Conservation (phyloP, 2,797 vertebrate genomes). For the Cuculus canorus region DNA sequence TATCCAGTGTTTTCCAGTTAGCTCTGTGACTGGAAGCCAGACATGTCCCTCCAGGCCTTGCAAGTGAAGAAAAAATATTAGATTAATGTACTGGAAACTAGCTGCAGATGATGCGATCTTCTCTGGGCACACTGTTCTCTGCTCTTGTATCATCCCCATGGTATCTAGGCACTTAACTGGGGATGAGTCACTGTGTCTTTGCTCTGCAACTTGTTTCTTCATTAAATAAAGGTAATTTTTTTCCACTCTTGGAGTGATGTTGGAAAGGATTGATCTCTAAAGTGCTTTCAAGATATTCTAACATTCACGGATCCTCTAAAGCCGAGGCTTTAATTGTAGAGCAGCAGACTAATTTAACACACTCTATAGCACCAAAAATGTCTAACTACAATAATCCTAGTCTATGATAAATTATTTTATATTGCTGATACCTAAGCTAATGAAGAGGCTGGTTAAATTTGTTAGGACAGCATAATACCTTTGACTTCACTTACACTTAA, state of each 20-base stretch:
- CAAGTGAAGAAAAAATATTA: constrained; percentile 1
- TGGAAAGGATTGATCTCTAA: constrained; percentile 20
- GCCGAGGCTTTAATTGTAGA: not conserved
- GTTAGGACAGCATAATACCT: not conserved
- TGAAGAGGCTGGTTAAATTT: not conserved
- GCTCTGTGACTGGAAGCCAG: too few species aligned
- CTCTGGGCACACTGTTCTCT: constrained; percentile 57
- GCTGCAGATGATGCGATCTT: constrained; percentile 27
- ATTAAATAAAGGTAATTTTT: constrained; percentile 46
- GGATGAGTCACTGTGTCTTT: constrained; percentile 56
- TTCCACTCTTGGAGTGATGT: not conserved
- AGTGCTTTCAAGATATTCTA: not conserved
- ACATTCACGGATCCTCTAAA: not conserved
- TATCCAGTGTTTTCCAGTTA: not conserved
- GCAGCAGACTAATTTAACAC: not conserved
- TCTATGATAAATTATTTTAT: not conserved
- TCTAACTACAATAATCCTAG: not conserved
- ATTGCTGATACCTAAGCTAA: not conserved
- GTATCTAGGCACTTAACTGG: constrained; percentile 51
- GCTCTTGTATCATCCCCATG: not conserved
- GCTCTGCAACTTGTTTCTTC: constrained; percentile 38
- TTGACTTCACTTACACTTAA: not conserved
- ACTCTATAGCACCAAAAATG: not conserved
- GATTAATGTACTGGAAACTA: constrained; percentile 38
- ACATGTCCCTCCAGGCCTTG: not conserved